These are phyloP conservation scores for Coccyzus lansbergi DNA, from an alignment of 2,797 vertebrate genomes.

Conservation along the genomic window DNA sequence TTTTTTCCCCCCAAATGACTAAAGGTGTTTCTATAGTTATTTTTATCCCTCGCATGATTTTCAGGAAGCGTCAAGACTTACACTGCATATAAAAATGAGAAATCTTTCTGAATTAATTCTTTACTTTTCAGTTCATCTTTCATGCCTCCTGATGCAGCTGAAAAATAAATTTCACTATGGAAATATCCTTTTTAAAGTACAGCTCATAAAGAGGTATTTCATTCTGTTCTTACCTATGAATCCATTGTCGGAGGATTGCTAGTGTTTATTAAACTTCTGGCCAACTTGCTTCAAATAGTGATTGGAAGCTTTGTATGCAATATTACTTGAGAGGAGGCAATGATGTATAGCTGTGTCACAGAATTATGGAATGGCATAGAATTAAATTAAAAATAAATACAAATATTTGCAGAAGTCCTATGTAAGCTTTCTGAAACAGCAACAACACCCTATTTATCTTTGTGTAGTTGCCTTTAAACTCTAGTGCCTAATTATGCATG, in stretches of 20 bases:
- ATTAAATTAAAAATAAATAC: neutral
- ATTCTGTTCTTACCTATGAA: slow-evolving; percentile 51
- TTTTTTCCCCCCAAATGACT: neutral
- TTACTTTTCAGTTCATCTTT: slow-evolving; percentile 68
- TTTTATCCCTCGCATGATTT: slow-evolving; percentile 13
- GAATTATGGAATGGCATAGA: neutral
- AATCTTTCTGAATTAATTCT: slow-evolving; percentile 63
- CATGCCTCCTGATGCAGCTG: slow-evolving; percentile 58
- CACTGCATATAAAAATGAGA: slow-evolving; percentile 22
- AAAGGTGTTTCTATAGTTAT: neutral
- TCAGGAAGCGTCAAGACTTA: slow-evolving; percentile 40
- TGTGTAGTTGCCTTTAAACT: neutral
- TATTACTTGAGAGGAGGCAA: slow-evolving; percentile 15
- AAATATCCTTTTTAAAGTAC: slow-evolving; percentile 64
- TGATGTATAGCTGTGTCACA: neutral
- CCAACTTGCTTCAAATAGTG: slow-evolving; percentile 32
- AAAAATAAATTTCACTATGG: slow-evolving; percentile 63
- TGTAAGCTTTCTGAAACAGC: neutral
- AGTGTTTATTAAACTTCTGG: slow-evolving; percentile 59
- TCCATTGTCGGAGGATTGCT: slow-evolving; percentile 52
- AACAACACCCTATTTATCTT: rapidly evolving
- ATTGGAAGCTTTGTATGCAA: neutral
- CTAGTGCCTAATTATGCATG: neutral
- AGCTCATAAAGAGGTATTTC: slow-evolving; percentile 65
- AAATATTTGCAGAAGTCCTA: neutral